Conservation (phyloP, 2,113 vertebrate species). For the Paedocypris sp. region DNA sequence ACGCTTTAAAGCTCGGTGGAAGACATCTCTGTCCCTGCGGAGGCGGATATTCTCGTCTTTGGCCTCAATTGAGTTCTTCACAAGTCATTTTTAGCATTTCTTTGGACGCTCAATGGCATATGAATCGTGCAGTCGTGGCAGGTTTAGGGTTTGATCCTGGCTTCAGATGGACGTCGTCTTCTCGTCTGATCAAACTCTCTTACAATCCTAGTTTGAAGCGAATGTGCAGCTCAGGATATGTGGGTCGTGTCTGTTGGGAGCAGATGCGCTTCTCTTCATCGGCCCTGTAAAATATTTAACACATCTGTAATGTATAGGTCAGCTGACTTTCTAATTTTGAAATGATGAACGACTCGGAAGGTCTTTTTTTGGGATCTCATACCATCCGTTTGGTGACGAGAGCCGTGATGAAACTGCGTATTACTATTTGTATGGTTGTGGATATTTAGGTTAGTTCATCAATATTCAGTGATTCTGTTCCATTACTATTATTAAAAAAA, state of each 20-base stretch:
- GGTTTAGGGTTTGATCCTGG: no score
- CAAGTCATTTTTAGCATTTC: background rate
- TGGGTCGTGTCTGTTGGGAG: slow-evolving; percentile 27
- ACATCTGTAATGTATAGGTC: slow-evolving; percentile 9
- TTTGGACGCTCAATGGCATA: background rate
- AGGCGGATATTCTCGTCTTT: slow-evolving; percentile 17
- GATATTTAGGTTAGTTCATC: no score
- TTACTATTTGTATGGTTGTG: no score
- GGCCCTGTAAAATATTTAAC: slow-evolving; percentile 24
- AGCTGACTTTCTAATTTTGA: slow-evolving; percentile 1
- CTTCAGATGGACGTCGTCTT: no score
- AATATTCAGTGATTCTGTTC: no score
- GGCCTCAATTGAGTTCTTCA: slow-evolving; percentile 9
- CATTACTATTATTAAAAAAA: no score
- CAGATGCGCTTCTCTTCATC: background rate
- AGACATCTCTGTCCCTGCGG: slow-evolving; percentile 1
- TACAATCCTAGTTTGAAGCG: background rate
- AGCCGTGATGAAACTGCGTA: no score
- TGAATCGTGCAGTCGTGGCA: no score
- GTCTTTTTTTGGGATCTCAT: background rate
- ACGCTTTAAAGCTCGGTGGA: slow-evolving; percentile 2
- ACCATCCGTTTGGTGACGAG: no score
- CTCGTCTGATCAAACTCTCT: no score
- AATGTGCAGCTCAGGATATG: slow-evolving; percentile 1
- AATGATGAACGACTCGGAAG: slow-evolving; percentile 13